phyloP scores from a whole-genome alignment of 2,888 invertebrate species.

The Synanthedon andrenaeformis region DNA sequence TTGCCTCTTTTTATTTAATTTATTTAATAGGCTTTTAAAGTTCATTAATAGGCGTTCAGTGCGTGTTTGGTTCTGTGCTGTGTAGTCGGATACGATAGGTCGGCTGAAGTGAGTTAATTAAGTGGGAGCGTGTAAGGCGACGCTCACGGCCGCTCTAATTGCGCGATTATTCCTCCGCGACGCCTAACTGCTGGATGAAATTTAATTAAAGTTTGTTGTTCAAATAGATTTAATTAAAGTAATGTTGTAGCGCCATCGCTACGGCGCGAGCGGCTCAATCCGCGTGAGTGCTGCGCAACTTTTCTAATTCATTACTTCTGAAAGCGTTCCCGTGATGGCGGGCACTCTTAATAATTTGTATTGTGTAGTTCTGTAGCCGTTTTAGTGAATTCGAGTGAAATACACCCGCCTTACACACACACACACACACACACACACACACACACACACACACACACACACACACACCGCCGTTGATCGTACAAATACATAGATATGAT shows the following conservation, averaged over 20 bases:
- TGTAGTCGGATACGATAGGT: slow-evolving; percentile 23
- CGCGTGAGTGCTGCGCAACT: slow-evolving; percentile 70
- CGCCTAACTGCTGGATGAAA: slow-evolving; percentile 71
- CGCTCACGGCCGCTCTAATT: slow-evolving; percentile 70
- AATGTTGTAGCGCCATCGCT: slow-evolving; percentile 63
- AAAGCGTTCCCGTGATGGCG: slow-evolving; percentile 69
- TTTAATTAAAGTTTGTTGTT: slow-evolving; percentile 74
- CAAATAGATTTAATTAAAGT: slow-evolving; percentile 74
- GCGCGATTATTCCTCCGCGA: slow-evolving; percentile 70
- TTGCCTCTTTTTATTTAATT: no score
- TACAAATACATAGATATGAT: not conserved
- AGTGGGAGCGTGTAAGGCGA: slow-evolving; percentile 68
- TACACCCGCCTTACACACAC: slow-evolving; percentile 8
- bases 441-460: no score
- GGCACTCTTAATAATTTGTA: slow-evolving; percentile 71
- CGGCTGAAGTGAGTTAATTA: slow-evolving; percentile 68
- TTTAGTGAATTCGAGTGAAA: slow-evolving; percentile 29
- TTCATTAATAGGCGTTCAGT: not conserved
- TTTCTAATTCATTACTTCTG: slow-evolving; percentile 71
- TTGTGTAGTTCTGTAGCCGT: slow-evolving; percentile 55
- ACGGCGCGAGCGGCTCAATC: slow-evolving; percentile 56
- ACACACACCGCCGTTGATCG: slow-evolving; percentile 5
- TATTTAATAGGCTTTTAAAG: no score
- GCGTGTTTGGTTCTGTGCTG: not conserved
- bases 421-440: no score